Conservation (phyloP, 1,140 invertebrate genomes). For the Leptopilina clavipes region DNA sequence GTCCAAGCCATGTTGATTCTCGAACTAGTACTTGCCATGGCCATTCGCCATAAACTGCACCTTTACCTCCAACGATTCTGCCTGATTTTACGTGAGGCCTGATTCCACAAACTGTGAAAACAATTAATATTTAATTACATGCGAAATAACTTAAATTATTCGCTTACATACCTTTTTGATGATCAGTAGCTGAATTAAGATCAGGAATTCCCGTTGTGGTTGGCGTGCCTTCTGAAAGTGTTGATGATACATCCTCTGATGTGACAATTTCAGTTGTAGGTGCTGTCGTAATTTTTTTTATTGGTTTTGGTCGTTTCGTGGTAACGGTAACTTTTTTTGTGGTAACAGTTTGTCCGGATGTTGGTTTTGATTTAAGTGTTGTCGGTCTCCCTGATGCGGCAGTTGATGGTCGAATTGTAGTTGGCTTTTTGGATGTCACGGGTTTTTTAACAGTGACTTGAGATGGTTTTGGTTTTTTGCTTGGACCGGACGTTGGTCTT, state of each 20-base stretch:
- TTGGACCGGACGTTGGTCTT: conserved; percentile 61
- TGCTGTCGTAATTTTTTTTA: conserved; percentile 57
- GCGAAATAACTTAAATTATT: no score
- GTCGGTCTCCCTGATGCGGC: conserved; percentile 55
- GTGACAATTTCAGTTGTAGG: conserved; percentile 43
- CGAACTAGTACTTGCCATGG: conserved; percentile 95
- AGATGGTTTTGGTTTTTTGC: conserved; percentile 52
- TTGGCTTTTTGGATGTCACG: conserved; percentile 59
- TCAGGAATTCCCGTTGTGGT: conserved; percentile 42
- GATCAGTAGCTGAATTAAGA: conserved; percentile 52
- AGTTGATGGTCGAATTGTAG: conserved; percentile 59
- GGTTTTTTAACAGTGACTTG: conserved; percentile 53
- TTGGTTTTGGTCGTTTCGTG: conserved; percentile 64
- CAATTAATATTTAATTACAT: conserved; percentile 25
- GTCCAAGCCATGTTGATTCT: conserved; percentile 93
- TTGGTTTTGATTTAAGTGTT: conserved; percentile 65
- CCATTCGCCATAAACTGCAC: conserved; percentile 89
- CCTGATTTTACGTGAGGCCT: conserved; percentile 86
- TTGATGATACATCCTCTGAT: conserved; percentile 45
- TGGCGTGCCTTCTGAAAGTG: conserved; percentile 39
- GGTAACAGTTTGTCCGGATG: conserved; percentile 50
- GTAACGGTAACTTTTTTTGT: conserved; percentile 68
- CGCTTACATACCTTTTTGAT: conserved; percentile 63
- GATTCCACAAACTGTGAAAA: conserved; percentile 87
- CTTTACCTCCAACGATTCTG: conserved; percentile 92